Percentiles rank a stretch among this genome's conserved stretches.
These are phyloP conservation scores for Kobus ellipsiprymnus DNA, from an alignment of 2,113 vertebrate species.

Conservation along the genomic window DNA sequence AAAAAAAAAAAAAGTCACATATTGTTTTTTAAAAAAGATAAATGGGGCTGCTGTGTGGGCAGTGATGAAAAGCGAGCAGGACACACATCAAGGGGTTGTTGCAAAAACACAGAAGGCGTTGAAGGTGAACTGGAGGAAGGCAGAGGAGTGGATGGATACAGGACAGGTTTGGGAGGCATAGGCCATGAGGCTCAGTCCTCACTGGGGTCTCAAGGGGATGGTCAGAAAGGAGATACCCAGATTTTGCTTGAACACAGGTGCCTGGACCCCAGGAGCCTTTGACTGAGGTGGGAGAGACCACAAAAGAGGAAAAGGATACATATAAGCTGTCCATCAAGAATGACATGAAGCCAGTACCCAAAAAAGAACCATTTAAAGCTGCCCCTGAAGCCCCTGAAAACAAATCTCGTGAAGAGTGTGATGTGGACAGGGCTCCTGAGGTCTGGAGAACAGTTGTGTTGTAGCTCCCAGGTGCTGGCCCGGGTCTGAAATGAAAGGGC, in stretches of 20 bases:
- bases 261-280: not conserved
- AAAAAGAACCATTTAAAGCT: not conserved
- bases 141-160: accelerated
- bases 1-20: not conserved
- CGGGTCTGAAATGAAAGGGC: not conserved
- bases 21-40: not conserved
- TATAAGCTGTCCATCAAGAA: not conserved
- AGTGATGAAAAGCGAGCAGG: not conserved
- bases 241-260: not conserved
- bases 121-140: not conserved
- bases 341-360: not conserved
- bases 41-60: not conserved
- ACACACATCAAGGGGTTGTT: too few relatives aligned
- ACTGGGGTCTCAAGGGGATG: not conserved
- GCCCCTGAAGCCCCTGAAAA: not conserved
- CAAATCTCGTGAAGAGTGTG: too few relatives aligned
- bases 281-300: not conserved
- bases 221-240: not conserved
- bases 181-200: not conserved
- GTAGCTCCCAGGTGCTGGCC: not conserved
- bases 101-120: not conserved
- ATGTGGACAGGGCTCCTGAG: not conserved
- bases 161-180: not conserved
- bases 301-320: accelerated
- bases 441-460: accelerated